Conservation (phyloP, 2,797 vertebrate genomes). For the Alfaro cultratus region DNA sequence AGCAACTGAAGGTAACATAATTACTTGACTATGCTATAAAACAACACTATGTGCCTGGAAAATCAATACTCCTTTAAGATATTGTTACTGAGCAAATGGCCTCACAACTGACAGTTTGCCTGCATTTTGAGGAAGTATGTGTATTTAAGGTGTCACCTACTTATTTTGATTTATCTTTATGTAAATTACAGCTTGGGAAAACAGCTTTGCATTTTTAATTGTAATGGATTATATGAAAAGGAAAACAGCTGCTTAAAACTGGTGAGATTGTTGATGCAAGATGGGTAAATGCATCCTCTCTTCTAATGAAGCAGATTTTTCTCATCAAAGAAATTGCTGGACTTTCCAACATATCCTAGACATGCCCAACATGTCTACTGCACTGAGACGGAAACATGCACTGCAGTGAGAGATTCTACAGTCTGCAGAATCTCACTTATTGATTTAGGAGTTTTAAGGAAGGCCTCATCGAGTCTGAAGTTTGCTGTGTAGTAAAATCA, state of each 20-base stretch:
- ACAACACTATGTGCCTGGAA: no score
- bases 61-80: background rate
- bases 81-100: background rate
- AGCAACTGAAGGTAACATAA: no score
- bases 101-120: background rate
- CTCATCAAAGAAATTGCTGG: background rate
- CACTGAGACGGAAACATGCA: background rate
- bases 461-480: background rate
- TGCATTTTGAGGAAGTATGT: background rate
- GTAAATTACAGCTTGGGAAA: background rate
- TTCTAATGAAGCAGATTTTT: background rate
- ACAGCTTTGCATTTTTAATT: background rate
- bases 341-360: background rate
- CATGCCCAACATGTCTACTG: background rate
- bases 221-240: background rate
- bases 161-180: background rate
- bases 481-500: background rate
- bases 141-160: background rate
- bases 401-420: background rate
- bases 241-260: background rate
- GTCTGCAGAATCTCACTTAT: background rate
- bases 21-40: no score
- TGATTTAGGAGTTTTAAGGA: background rate
- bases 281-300: background rate
- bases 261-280: background rate